Conservation (phyloP, 2,888 invertebrate genomes). For the Drosophila engyochracea region DNA sequence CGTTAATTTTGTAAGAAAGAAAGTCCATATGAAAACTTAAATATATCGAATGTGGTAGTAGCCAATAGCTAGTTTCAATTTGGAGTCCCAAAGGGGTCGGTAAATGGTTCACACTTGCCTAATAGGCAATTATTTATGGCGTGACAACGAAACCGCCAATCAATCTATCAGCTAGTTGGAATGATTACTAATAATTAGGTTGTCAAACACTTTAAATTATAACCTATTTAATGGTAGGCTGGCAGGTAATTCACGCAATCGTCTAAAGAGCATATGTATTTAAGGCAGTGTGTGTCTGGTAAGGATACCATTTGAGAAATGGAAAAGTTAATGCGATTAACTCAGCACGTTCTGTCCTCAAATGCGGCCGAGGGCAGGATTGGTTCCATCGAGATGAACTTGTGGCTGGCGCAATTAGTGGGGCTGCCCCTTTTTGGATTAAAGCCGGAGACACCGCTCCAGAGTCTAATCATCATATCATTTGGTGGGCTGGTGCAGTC, state of each 20-base stretch:
- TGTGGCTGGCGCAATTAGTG: constrained; percentile 68
- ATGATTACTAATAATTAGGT: constrained; percentile 25
- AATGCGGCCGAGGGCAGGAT: constrained; percentile 63
- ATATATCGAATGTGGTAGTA: background rate
- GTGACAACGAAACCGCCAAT: constrained; percentile 3
- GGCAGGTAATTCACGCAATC: constrained; percentile 27
- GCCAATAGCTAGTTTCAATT: background rate
- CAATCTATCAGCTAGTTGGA: background rate
- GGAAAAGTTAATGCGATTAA: constrained; percentile 32
- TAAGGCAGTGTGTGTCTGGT: background rate
- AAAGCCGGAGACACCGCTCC: constrained; percentile 46
- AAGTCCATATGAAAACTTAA: background rate
- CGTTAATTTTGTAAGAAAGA: background rate
- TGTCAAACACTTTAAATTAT: constrained; percentile 18
- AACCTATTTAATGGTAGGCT: constrained; percentile 36
- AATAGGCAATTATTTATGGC: background rate
- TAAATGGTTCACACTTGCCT: background rate
- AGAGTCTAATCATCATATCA: constrained; percentile 26
- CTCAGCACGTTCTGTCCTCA: constrained; percentile 56
- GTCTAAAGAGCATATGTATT: constrained; percentile 24
- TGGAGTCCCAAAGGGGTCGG: background rate
- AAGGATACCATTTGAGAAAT: constrained; percentile 28
- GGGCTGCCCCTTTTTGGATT: constrained; percentile 71
- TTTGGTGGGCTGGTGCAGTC: constrained; percentile 41
- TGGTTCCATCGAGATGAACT: constrained; percentile 74